Conservation (phyloP, 2,797 vertebrate species). For the Cirrhinus mrigala region DNA sequence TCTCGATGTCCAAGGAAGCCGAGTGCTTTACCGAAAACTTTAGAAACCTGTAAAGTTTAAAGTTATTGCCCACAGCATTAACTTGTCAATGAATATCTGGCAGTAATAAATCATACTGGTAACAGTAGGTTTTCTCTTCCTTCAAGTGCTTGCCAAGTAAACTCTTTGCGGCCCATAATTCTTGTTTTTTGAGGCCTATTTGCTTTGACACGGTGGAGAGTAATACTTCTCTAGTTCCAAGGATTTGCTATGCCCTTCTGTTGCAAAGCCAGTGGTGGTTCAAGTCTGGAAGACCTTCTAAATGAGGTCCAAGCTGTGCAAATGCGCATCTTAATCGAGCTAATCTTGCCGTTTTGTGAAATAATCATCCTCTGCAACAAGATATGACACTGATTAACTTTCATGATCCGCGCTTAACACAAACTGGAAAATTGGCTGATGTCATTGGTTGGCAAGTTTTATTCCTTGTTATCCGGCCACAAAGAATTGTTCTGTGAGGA, state of each 20-base stretch:
- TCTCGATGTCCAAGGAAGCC: background rate
- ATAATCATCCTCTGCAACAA: slow-evolving; percentile 56
- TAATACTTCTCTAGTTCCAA: slow-evolving; percentile 61
- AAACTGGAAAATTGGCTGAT: slow-evolving; percentile 56
- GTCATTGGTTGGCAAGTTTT: slow-evolving; percentile 41
- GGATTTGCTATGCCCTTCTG: slow-evolving; percentile 54
- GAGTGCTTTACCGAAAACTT: slow-evolving; percentile 2
- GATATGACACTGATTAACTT: slow-evolving; percentile 70
- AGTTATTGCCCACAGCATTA: slow-evolving; percentile 25
- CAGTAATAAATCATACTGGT: slow-evolving; percentile 36
- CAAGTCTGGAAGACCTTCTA: slow-evolving; percentile 51
- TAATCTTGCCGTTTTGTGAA: slow-evolving; percentile 62
- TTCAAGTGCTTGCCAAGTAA: slow-evolving; percentile 41
- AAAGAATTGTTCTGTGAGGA: background rate
- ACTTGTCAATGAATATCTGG: slow-evolving; percentile 25
- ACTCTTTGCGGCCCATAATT: slow-evolving; percentile 32
- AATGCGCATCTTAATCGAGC: slow-evolving; percentile 60
- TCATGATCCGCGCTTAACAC: slow-evolving; percentile 29
- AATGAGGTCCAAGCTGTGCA: slow-evolving; percentile 41
- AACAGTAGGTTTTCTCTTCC: slow-evolving; percentile 39
- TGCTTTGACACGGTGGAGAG: slow-evolving; percentile 59
- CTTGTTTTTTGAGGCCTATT: slow-evolving; percentile 63
- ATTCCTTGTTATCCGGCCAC: background rate
- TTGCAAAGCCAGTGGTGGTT: slow-evolving; percentile 52
- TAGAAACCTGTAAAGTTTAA: slow-evolving; percentile 12